Evolutionary conservation across 2,888 invertebrate genomes (phyloP), one percentile per base, ranked within the genome.

Genomic region (Folsomia candida): DNA sequence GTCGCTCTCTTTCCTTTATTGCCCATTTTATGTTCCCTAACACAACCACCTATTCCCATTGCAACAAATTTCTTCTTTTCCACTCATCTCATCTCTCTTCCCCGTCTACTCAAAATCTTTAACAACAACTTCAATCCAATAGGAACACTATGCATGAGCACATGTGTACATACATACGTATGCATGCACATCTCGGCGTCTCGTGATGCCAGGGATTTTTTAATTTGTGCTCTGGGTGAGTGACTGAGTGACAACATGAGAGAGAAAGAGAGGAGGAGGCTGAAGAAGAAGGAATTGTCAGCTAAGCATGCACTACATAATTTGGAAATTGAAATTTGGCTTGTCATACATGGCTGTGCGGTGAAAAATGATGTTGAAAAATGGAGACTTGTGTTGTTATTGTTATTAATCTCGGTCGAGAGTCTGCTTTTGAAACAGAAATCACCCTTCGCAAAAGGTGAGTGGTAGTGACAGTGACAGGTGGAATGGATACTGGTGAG

Each of bases 321-420:
- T 54, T 54, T 54, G 54, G 37, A 54, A 54, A 54, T 54, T 54
- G 54, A 54, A 54, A 54, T 54, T 54, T n/a, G 11, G 20, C 11
- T 37, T 37, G 37, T 37, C 37, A 37, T 37, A 37, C 37, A 37
- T 37, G 37, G 37, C 37, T 37, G 37, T 37, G 37, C 4, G 37
- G 37, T 54, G 54, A 54, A 54, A 54, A 54, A 54, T 54, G 54
- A 54, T 54, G 54, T 54, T 54, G 54, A 54, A 22, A 18, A 54
- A 14, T 54, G 6, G 6, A 37, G 37, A 14, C 14, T 37, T 37
- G 54, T 14, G 54, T 54, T 54, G 54, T 54, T 54, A 54, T 54
- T 54, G 54, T 54, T 54, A 54, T 54, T 54, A 54, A 54, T 54
- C 54, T 54, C 54, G 54, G 54, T 54, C 11, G 18, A 54, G 37